Conservation (phyloP, 2,888 invertebrate species). For the Agrochola macilenta region DNA sequence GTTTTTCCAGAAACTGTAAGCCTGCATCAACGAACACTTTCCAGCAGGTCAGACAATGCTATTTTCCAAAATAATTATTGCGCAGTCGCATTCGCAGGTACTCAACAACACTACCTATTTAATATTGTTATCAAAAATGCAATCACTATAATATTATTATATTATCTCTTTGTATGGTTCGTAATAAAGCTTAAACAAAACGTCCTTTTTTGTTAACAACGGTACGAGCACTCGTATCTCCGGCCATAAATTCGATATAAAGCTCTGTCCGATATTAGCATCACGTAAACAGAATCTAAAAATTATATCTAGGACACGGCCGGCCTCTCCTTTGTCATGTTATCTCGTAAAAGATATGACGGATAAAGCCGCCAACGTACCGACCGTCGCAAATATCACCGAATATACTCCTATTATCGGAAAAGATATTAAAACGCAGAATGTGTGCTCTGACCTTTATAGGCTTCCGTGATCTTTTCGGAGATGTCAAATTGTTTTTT, state of each 20-base stretch:
- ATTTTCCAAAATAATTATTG: not conserved
- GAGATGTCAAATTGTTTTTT: constrained; percentile 44
- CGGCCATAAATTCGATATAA: constrained; percentile 46
- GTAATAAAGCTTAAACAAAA: constrained; percentile 3
- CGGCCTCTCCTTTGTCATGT: constrained; percentile 43
- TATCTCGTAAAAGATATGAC: constrained; percentile 56
- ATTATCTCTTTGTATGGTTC: not conserved
- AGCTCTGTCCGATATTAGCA: constrained; percentile 52
- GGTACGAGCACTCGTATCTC: constrained; percentile 17
- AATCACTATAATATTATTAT: not conserved
- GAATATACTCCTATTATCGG: constrained; percentile 50
- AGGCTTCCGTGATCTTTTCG: constrained; percentile 11
- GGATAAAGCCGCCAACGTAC: constrained; percentile 31
- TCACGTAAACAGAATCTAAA: constrained; percentile 57
- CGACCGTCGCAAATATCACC: constrained; percentile 13
- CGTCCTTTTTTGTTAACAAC: constrained; percentile 15
- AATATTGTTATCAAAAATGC: not conserved
- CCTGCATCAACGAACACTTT: not conserved
- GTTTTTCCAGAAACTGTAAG: not conserved
- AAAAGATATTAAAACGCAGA: constrained; percentile 53
- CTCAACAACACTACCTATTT: not conserved
- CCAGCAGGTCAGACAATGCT: not conserved
- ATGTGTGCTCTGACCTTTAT: constrained; percentile 49
- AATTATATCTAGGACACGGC: constrained; percentile 36
- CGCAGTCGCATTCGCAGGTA: not conserved